Base-by-base conservation (phyloP, 23 tunicate species). In the Styela clava region DNA sequence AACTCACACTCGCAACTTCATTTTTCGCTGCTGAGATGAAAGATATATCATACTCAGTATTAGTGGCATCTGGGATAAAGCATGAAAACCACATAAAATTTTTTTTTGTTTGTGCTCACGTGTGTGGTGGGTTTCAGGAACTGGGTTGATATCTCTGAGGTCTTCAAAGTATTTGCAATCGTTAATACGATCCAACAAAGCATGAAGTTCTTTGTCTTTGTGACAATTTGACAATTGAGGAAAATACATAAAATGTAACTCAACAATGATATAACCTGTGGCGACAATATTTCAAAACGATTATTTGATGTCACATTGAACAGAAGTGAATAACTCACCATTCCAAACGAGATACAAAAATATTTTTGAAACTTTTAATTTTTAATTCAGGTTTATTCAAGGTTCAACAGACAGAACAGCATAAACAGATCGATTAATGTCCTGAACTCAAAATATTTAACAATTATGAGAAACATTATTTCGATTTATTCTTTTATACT, bases 111-210 rank as follows among this genome's bases (percentile, higher is more conserved):
- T 74, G 29, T 0, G 23, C 64, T 29, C 21, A 44, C 56, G 56
- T 44, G 56, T 44, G 56, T 44, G 56, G 56, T 44, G 56, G 12
- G 56, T 12, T 28, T 71, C 77, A 71, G 35, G 18, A 71, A 34
- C 77, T 18, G 32, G 37, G 35, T 32, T 7, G 34, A 56, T 20
- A 21, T 76, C 81, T 26, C 30, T 20, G n/a, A 76, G n/a, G 5
- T 76, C 81, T 1, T 76, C 81, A 44, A 76, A 76, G 30, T 76
- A 76, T 44, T 44, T 56, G 65, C 81, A 36, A 24, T 76, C 65
- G 31, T 25, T 33, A 18, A 76, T 52, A 1, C 52, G 52, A 31
- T 76, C 81, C 27, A 76, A 24, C 23, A 76, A 25, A 0, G 81
- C 65, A 51, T 76, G 52, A 36, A 76, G 52, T 25, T 76, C 31